phyloP scores from a whole-genome alignment of 35 echinoderm and acorn worm species.

The Patiria miniata region DNA sequence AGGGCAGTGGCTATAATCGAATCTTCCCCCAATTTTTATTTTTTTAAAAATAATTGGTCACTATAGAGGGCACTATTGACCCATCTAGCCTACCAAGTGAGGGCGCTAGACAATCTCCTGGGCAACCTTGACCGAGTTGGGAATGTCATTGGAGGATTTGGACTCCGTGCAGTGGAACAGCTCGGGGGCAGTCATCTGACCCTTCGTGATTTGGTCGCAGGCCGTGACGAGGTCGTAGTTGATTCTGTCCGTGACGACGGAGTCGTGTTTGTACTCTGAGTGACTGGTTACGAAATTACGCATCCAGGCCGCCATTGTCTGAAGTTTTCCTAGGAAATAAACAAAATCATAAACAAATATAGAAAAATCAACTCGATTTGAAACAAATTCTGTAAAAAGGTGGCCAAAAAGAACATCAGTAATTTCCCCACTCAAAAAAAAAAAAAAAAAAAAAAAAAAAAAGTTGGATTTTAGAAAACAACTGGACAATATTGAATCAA shows the following conservation, averaged over 20 bases:
- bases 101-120: background rate
- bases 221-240: constrained; percentile 77
- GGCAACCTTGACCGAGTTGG: constrained; percentile 36
- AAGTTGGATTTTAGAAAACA: too few relatives aligned
- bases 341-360: too few relatives aligned
- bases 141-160: constrained; percentile 51
- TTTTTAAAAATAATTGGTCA: too few relatives aligned
- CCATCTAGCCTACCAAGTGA: background rate
- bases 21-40: too few relatives aligned
- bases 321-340: constrained; percentile 87
- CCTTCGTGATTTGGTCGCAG: constrained; percentile 68
- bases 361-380: too few relatives aligned
- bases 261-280: constrained; percentile 89
- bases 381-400: too few relatives aligned
- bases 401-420: too few relatives aligned
- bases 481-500: too few relatives aligned
- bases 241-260: constrained; percentile 70
- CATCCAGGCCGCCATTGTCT: constrained; percentile 83
- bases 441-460: too few relatives aligned
- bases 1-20: too few relatives aligned
- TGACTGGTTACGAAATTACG: constrained; percentile 76
- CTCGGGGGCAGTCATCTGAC: constrained; percentile 52
- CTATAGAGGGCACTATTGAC: too few relatives aligned
- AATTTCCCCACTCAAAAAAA: too few relatives aligned
- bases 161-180: constrained; percentile 48